Evolutionary conservation across 1,140 invertebrate species (phyloP).

Genomic region (Sminthurides bifidus): DNA sequence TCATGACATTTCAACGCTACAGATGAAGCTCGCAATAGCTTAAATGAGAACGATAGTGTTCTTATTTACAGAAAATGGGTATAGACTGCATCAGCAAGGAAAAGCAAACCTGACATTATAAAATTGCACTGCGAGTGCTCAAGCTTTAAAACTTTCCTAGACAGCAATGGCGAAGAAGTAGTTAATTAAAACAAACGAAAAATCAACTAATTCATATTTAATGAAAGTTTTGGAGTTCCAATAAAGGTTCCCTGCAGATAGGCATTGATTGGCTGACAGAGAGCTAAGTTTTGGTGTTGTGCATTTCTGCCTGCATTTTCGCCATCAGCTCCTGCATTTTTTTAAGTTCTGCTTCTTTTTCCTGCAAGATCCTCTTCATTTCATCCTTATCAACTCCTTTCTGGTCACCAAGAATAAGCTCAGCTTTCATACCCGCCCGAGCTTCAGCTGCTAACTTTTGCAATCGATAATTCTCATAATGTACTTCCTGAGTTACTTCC

Average conservation of each 20-base stretch:
- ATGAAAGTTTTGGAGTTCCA: no score
- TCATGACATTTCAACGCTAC: no score
- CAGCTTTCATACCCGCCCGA: constrained; percentile 33
- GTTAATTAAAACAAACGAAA: neutral
- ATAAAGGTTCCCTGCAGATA: no score
- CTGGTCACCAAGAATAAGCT: constrained; percentile 19
- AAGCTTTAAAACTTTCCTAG: neutral
- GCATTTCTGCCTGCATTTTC: constrained; percentile 83
- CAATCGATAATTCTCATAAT: constrained; percentile 92
- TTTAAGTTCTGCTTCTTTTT: constrained; percentile 78
- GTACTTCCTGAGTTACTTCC: constrained; percentile 62
- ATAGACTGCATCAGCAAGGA: no score
- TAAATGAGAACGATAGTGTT: no score
- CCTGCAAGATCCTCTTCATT: constrained; percentile 70
- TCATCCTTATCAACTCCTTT: constrained; percentile 40
- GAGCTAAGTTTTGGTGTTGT: neutral
- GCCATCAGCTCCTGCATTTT: constrained; percentile 91
- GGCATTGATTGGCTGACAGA: neutral
- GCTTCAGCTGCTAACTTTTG: constrained; percentile 70
- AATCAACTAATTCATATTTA: neutral
- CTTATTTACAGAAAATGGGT: no score
- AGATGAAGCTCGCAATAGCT: no score
- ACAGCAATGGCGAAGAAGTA: neutral
- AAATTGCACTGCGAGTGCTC: neutral
- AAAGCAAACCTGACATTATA: no score